These are phyloP conservation scores for Megalops cyprinoides DNA, from an alignment of 2,797 vertebrate genomes.

Conservation along the genomic window DNA sequence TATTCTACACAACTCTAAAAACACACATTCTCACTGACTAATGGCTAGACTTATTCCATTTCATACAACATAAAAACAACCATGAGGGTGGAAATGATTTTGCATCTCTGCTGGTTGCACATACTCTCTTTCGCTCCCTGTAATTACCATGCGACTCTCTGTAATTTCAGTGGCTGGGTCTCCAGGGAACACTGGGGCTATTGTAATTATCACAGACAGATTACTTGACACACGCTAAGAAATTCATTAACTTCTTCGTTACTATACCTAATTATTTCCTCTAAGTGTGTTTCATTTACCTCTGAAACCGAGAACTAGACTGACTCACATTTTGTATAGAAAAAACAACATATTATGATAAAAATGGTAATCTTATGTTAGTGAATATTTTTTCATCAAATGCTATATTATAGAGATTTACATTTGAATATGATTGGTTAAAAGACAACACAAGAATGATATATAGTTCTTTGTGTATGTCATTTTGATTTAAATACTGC, in stretches of 20 bases:
- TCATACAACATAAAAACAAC: background rate
- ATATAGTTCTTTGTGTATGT: background rate
- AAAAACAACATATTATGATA: background rate
- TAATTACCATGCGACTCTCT: background rate
- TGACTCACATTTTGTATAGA: too few relatives aligned
- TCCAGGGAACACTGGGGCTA: background rate
- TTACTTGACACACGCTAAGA: background rate
- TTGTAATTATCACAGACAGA: background rate
- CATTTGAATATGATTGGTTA: background rate
- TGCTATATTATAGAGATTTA: too few relatives aligned
- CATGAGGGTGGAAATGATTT: background rate
- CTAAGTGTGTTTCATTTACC: background rate
- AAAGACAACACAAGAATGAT: background rate
- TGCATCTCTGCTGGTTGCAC: background rate
- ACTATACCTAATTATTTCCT: background rate
- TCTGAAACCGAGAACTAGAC: background rate
- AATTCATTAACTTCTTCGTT: background rate
- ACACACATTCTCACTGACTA: background rate
- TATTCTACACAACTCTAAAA: background rate
- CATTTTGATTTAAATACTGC: background rate
- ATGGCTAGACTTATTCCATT: background rate
- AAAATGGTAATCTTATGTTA: background rate
- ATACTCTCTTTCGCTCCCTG: background rate
- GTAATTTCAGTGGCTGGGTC: conserved; percentile 2
- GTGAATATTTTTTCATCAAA: background rate